Evolutionary conservation across 2,888 invertebrate species (phyloP), one percentile per base, ranked within the genome.

Genomic region (Troilus luridus): DNA sequence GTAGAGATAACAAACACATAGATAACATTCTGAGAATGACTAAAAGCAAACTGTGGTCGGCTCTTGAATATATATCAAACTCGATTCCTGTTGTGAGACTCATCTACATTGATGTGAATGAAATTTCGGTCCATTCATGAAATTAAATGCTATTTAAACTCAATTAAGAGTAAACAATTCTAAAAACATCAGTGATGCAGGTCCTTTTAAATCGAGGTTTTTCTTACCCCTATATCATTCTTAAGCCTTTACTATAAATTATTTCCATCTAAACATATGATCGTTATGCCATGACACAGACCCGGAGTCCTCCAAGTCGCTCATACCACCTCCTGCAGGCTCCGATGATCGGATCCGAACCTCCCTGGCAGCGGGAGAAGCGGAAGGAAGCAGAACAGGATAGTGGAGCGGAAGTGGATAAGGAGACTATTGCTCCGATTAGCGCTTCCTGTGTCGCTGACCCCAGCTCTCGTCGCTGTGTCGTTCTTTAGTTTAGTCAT

Each of bases 371-470:
- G 27, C 72, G 27, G 27, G 85, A 85, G 56, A n/a, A 12, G n/a
- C 85, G 85, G 85, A 85, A 85, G 85, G 85, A 58, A 85, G 85
- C 85, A 85, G 56, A n/a, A 19, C 41, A 8, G 21, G 85, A 85
- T 85, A 58, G 85, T 58, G n/a, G 56, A 12, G 10, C 85, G 85
- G 85, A 85, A 56, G 85, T 85, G 85, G 85, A 85, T 85, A 85
- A 85, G 56, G 85, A 85, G 85, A 85, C 85, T 85, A 85, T 85
- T 85, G 85, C 85, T 85, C 85, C 85, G 85, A 85, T 85, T 85
- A 85, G 85, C 56, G 85, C 85, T 85, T 85, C 85, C 85, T 85
- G 85, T 85, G 85, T 85, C 85, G 85, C 56, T 85, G 85, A 85
- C 85, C 85, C 56, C 85, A 77, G 72, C 17, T 77, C 41, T 41